phyloP scores from a whole-genome alignment of 2,888 invertebrate genomes.

The Nemotelus nigrinus region DNA sequence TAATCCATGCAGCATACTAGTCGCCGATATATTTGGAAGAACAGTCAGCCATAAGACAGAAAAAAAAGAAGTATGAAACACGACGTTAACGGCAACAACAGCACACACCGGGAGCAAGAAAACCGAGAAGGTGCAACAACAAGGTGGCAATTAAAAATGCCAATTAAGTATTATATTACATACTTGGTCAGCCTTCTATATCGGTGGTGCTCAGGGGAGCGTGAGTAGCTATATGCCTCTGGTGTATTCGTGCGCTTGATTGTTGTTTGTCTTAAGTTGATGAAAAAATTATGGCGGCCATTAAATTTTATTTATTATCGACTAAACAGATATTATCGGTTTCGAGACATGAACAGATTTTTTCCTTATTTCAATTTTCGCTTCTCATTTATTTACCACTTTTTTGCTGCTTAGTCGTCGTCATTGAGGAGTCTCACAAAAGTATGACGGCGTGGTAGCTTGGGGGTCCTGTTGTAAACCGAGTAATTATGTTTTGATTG shows the following conservation, averaged over 20 bases:
- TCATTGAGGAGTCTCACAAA: too few species aligned
- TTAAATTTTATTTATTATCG: slow-evolving; percentile 41
- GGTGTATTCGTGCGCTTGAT: too few species aligned
- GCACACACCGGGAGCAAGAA: too few species aligned
- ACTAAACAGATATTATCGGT: slow-evolving; percentile 36
- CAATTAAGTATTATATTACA: slow-evolving; percentile 34
- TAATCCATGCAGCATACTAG: too few species aligned
- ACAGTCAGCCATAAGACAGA: not conserved
- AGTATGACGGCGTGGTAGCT: too few species aligned
- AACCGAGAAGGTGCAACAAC: not conserved
- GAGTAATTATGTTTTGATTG: slow-evolving; percentile 29
- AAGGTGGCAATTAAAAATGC: slow-evolving; percentile 40
- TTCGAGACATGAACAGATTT: not conserved
- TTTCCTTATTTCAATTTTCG: not conserved
- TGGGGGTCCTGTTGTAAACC: too few species aligned
- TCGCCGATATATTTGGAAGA: not conserved
- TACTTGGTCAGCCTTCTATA: too few species aligned
- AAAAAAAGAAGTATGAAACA: not conserved
- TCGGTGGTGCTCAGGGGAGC: too few species aligned
- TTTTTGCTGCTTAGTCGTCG: not conserved
- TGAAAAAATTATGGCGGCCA: slow-evolving; percentile 22
- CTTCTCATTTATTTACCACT: not conserved
- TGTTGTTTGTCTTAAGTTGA: slow-evolving; percentile 25
- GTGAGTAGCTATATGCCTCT: too few species aligned
- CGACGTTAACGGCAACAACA: too few species aligned